phyloP scores from a whole-genome alignment of 2,113 vertebrate species.

The Furnarius figulus region DNA sequence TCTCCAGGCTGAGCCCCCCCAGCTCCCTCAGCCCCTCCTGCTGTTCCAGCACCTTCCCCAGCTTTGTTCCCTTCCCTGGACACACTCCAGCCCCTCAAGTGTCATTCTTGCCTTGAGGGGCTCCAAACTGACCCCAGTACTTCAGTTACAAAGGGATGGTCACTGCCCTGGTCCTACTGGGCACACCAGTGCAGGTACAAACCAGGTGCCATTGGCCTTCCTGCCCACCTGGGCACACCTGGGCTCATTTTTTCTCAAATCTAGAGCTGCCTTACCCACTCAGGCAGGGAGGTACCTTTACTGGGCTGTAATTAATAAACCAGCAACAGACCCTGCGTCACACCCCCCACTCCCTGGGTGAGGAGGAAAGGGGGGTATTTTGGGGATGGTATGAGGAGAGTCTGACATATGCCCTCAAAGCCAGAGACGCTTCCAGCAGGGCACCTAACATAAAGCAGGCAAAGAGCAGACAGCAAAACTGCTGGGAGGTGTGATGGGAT shows the following conservation, averaged over 20 bases:
- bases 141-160: background rate
- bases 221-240: background rate
- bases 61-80: background rate
- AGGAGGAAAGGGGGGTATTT: background rate
- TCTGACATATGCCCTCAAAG: too few species aligned
- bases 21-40: background rate
- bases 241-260: background rate
- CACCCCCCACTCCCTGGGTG: background rate
- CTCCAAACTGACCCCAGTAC: background rate
- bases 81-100: background rate
- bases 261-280: background rate
- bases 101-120: background rate
- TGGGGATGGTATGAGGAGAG: background rate
- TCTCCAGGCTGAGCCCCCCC: background rate
- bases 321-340: accelerated
- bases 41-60: background rate
- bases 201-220: background rate
- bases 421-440: background rate
- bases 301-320: background rate
- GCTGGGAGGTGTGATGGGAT: background rate
- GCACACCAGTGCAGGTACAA: background rate
- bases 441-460: background rate
- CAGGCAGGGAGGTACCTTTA: background rate
- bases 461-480: background rate
- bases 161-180: background rate